Evolutionary conservation across 2,113 vertebrate species (phyloP), one percentile per base, ranked within the genome.

Genomic region (Sisor rabdophorus): DNA sequence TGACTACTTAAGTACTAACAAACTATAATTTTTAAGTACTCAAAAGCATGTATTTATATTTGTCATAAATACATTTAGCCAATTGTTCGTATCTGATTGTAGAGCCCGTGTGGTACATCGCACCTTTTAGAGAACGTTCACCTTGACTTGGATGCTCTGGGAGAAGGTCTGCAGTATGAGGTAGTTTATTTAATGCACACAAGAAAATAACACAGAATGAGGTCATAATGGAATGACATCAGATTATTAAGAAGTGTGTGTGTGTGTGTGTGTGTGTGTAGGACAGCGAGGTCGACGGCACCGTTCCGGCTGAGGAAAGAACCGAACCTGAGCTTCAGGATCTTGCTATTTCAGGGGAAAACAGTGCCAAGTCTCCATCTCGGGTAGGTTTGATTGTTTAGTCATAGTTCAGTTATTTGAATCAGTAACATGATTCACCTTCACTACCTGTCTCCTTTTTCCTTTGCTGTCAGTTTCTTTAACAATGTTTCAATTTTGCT

Each of bases 91-190:
- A 58, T 73, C 3, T 36, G 32, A 36, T 50, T 16, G 59, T 74
- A 92, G 89, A 93, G 90, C 82, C 85, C 82, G 16, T 47, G 0
- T 1, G 90, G 85, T 30, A 85, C 91, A 19, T 77, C 87, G 0
- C 70, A 85, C 0, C 86, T 93, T 20, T 78, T 95, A 22, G 93
- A 89, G 84, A 96, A 96, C 24, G 78, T 96, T 58, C 90, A 93
- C 36, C 58, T 96, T 74, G 93, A 96, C 68, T 30, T 95, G 13
- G 89, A 90, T 0, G 81, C 83, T 0, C 88, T 96, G 44, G 92
- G 89, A 71, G 89, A 83, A 47, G 88, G 91, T 79, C 92, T 95
- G 8, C 90, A 90, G 6, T 94, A 92, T 0, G 93, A 98, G 95
- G 95, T 97, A 84, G 44, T 54, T 53, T 2, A 4, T 5, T 30